Evolutionary conservation across 2,888 invertebrate species (phyloP).

Genomic region (Drosophila neutralis): DNA sequence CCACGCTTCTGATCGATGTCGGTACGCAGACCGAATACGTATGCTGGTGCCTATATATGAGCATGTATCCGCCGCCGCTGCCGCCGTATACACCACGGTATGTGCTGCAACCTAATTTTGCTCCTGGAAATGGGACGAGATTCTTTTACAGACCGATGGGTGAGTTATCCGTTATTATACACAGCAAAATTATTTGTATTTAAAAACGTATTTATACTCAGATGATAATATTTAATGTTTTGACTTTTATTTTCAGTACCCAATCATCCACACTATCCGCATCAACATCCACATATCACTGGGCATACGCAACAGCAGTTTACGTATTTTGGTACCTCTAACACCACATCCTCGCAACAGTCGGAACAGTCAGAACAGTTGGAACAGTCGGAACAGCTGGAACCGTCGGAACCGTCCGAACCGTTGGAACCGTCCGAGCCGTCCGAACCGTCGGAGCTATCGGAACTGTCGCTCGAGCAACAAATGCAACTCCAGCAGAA

Average conservation of each 20-base stretch:
- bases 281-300: too few relatives aligned
- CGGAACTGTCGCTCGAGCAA: neutral
- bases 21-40: constrained; percentile 58
- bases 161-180: constrained; percentile 15
- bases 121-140: neutral
- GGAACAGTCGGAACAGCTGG: neutral
- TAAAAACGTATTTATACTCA: neutral
- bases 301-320: neutral
- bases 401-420: too few relatives aligned
- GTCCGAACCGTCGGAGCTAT: too few relatives aligned
- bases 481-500: neutral
- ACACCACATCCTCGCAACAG: neutral
- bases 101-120: neutral
- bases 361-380: neutral
- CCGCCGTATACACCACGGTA: neutral
- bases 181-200: neutral
- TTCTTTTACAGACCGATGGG: constrained; percentile 47
- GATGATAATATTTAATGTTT: neutral
- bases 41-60: constrained; percentile 53
- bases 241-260: neutral
- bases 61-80: constrained; percentile 34
- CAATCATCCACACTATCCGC: neutral
- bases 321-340: neutral
- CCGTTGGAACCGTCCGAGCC: too few relatives aligned
- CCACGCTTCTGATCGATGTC: neutral